These are phyloP conservation scores for Chloroceryle aenea DNA, from an alignment of 2,113 vertebrate species.

Conservation along the genomic window DNA sequence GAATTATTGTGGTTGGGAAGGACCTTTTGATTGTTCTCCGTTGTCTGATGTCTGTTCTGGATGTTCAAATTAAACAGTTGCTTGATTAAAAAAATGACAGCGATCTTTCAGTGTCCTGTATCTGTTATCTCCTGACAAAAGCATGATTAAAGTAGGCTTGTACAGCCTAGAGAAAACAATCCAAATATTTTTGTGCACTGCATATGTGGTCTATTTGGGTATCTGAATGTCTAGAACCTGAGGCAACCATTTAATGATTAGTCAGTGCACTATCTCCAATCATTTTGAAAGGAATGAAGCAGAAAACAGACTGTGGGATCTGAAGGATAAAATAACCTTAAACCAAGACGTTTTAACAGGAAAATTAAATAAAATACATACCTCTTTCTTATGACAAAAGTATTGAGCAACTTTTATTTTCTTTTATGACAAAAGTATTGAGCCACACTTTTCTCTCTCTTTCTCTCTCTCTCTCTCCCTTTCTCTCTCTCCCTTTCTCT, in stretches of 20 bases:
- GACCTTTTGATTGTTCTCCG: background rate
- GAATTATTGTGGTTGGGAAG: no score
- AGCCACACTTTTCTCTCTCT: no score
- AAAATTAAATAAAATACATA: background rate
- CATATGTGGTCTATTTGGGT: background rate
- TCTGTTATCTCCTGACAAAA: background rate
- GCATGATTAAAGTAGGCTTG: background rate
- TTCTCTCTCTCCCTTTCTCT: no score
- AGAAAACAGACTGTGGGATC: background rate
- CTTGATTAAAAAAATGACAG: background rate
- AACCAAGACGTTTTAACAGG: background rate
- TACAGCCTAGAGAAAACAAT: background rate
- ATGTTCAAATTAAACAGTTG: background rate
- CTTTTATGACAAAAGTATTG: no score
- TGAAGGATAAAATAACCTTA: background rate
- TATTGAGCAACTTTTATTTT: background rate
- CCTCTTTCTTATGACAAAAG: background rate
- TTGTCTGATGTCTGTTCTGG: background rate
- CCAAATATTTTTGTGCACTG: background rate
- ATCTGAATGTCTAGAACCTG: background rate
- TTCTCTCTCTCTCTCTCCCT: no score
- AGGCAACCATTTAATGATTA: background rate
- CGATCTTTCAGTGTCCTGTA: background rate
- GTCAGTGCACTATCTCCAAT: background rate
- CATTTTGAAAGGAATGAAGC: background rate